Conservation (phyloP, 2,797 vertebrate genomes). For the Mus caroli region DNA sequence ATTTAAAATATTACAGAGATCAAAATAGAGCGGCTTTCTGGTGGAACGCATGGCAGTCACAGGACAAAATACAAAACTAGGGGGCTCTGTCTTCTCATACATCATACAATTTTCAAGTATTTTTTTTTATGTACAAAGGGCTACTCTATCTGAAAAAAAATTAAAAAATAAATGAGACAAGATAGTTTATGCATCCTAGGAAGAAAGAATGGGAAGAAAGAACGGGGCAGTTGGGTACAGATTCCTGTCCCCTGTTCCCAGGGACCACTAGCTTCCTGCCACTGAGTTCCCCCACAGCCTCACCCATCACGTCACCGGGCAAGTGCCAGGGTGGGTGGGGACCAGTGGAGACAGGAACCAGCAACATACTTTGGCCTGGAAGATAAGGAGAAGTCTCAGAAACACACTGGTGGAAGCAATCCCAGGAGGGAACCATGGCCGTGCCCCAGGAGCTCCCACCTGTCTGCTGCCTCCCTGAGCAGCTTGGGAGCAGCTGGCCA, state of each 20-base stretch:
- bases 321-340: background rate
- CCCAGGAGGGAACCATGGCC: background rate
- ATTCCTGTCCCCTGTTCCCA: background rate
- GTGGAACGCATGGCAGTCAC: slow-evolving; percentile 90
- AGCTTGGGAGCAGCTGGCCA: background rate
- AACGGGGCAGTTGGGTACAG: background rate
- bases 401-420: background rate
- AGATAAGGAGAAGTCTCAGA: background rate
- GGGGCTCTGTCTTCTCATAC: slow-evolving; percentile 89
- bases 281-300: background rate
- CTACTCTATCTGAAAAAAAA: slow-evolving; percentile 88
- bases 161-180: slow-evolving; percentile 72
- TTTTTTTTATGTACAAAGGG: slow-evolving; percentile 90
- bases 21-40: slow-evolving; percentile 91
- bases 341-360: background rate
- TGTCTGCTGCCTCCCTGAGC: background rate
- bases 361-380: slow-evolving; percentile 80
- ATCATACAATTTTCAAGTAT: slow-evolving; percentile 88
- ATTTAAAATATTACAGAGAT: slow-evolving; percentile 90
- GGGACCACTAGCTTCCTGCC: slow-evolving; percentile 20
- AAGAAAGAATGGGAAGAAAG: slow-evolving; percentile 18
- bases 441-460: background rate
- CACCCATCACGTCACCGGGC: background rate
- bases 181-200: slow-evolving; percentile 71
- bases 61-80: slow-evolving; percentile 92